These are phyloP conservation scores for Lithophane leautieri DNA, from an alignment of 2,888 invertebrate genomes.

Conservation along the genomic window DNA sequence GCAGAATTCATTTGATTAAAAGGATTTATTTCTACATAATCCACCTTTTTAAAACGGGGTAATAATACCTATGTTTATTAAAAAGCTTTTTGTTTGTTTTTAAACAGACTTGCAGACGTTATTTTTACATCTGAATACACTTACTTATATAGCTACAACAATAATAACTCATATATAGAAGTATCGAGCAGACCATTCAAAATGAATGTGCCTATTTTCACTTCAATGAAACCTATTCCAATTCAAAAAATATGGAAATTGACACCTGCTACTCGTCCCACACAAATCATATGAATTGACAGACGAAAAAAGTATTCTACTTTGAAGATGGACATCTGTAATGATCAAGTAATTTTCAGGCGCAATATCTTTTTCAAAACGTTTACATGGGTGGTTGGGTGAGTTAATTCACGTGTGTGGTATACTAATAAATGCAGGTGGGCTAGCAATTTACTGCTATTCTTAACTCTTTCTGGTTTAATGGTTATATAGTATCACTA, in stretches of 20 bases:
- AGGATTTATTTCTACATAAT: too few relatives aligned
- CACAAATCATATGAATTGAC: slow-evolving; percentile 2
- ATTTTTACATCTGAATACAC: neutral
- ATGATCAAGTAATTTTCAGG: neutral
- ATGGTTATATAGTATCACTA: too few relatives aligned
- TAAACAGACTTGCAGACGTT: neutral
- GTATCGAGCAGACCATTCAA: neutral
- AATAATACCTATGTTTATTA: neutral
- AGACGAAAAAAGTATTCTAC: neutral
- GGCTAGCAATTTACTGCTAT: neutral
- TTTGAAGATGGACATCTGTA: neutral
- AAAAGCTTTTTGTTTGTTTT: neutral
- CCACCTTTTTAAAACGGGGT: too few relatives aligned
- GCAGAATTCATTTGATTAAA: too few relatives aligned
- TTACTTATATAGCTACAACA: neutral
- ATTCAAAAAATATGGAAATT: slow-evolving; percentile 7
- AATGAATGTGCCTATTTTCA: neutral
- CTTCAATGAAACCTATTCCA: slow-evolving; percentile 8
- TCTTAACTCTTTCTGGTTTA: neutral
- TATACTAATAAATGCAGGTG: neutral
- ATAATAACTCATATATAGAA: neutral
- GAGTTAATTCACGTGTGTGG: neutral
- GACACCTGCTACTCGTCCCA: slow-evolving; percentile 16
- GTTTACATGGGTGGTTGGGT: neutral
- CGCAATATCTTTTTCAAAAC: neutral